These are phyloP conservation scores for Bellardia pandia DNA, from an alignment of 2,888 invertebrate genomes.

Conservation along the genomic window DNA sequence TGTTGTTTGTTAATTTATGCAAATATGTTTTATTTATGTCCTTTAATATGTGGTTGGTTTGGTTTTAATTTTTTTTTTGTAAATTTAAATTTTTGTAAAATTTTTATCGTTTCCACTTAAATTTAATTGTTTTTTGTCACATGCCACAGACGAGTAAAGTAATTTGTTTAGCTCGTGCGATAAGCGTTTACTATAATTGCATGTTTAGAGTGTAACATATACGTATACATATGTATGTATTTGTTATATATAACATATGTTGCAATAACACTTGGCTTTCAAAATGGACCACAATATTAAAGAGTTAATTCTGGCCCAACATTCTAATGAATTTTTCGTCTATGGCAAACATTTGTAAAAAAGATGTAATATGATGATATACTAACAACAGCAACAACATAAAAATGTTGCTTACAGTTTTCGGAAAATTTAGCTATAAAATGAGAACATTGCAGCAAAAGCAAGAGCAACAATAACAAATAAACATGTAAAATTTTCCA, in stretches of 20 bases:
- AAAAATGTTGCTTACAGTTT: constrained; percentile 44
- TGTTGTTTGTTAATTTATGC: constrained; percentile 78
- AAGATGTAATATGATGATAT: constrained; percentile 65
- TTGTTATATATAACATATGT: constrained; percentile 57
- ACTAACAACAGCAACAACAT: constrained; percentile 7
- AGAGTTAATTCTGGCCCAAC: constrained; percentile 35
- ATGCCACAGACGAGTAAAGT: constrained; percentile 69
- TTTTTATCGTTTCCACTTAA: constrained; percentile 83
- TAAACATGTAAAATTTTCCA: constrained; percentile 68
- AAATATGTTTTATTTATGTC: constrained; percentile 76
- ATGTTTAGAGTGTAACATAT: constrained; percentile 35
- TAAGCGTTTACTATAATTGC: constrained; percentile 67
- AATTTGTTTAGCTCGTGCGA: constrained; percentile 71
- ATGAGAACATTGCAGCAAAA: constrained; percentile 66
- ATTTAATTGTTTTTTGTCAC: constrained; percentile 82
- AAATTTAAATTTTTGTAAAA: constrained; percentile 69
- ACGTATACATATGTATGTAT: neutral
- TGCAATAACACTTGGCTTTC: constrained; percentile 16
- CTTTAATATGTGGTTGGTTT: constrained; percentile 69
- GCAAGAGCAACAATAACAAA: constrained; percentile 44
- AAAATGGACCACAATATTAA: constrained; percentile 62
- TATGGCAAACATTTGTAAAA: constrained; percentile 67
- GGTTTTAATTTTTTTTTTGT: constrained; percentile 74
- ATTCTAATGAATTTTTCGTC: constrained; percentile 61
- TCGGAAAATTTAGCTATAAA: constrained; percentile 57